Evolutionary conservation across 2,797 vertebrate genomes (phyloP).

Genomic region (Tokudaia muenninki): DNA sequence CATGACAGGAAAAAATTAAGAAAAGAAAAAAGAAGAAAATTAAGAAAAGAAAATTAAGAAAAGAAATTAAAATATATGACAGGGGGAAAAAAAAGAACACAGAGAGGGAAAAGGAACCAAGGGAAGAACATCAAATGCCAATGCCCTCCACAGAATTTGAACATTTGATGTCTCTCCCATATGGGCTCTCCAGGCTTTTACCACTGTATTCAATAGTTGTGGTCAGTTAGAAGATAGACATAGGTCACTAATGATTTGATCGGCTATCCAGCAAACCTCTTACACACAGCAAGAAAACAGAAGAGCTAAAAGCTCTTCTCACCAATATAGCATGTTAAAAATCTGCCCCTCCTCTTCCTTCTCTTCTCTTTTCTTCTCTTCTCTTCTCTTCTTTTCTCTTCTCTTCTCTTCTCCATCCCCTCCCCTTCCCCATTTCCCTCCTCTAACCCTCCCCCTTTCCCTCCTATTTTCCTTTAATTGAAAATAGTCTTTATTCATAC

Average conservation of each 20-base stretch:
- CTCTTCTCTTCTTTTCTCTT: accelerated
- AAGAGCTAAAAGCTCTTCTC: neutral
- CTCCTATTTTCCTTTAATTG: neutral
- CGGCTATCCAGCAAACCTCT: neutral
- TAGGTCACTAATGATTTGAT: neutral
- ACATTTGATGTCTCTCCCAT: neutral
- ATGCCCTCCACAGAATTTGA: accelerated
- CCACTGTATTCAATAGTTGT: neutral
- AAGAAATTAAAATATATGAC: too few relatives aligned
- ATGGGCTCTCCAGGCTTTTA: neutral
- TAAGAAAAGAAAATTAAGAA: too few relatives aligned
- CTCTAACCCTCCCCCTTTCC: too few relatives aligned
- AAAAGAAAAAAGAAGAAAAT: too few relatives aligned
- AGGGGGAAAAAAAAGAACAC: too few relatives aligned
- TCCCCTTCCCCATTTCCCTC: too few relatives aligned
- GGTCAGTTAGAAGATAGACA: neutral
- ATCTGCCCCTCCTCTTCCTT: neutral
- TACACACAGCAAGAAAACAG: neutral
- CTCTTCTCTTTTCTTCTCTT: too few relatives aligned
- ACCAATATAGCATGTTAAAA: neutral
- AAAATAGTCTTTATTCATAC: neutral
- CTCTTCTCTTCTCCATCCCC: accelerated
- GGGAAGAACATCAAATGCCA: neutral
- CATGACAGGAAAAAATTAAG: too few relatives aligned
- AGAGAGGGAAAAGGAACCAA: neutral